phyloP scores from a whole-genome alignment of 2,797 vertebrate genomes.

The Schizopygopsis pylzovi region DNA sequence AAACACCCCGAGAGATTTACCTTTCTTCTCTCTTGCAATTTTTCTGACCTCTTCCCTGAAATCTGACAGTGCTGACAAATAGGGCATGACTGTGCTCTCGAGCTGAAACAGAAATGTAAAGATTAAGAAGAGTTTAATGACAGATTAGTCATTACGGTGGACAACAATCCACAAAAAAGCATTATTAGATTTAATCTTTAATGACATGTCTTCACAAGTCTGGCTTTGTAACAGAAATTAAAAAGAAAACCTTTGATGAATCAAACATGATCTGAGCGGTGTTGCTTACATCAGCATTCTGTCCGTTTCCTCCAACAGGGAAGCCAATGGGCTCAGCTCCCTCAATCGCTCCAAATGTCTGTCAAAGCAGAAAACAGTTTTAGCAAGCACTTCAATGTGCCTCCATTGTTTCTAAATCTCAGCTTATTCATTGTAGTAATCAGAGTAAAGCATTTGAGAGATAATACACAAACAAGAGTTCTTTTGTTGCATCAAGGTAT shows the following conservation, averaged over 20 bases:
- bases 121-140: constrained; percentile 6
- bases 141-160: background rate
- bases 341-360: constrained; percentile 94
- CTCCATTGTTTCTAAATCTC: background rate
- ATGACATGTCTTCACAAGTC: background rate
- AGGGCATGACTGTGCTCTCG: constrained; percentile 92
- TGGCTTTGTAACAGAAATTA: constrained; percentile 16
- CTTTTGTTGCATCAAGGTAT: background rate
- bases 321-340: constrained; percentile 89
- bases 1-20: constrained; percentile 68
- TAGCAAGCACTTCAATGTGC: background rate
- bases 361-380: constrained; percentile 19
- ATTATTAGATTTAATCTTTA: background rate
- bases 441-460: background rate
- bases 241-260: constrained; percentile 19
- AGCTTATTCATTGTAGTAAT: background rate
- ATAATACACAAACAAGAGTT: background rate
- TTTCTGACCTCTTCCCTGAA: constrained; percentile 90
- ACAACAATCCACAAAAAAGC: background rate
- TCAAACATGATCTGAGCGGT: constrained; percentile 4
- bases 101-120: constrained; percentile 74
- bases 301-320: constrained; percentile 82
- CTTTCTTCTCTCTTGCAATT: constrained; percentile 90
- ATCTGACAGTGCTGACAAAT: constrained; percentile 88
- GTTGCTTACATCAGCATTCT: constrained; percentile 84